Conservation (phyloP, 2,888 invertebrate species). For the Microplitis deprimator region DNA sequence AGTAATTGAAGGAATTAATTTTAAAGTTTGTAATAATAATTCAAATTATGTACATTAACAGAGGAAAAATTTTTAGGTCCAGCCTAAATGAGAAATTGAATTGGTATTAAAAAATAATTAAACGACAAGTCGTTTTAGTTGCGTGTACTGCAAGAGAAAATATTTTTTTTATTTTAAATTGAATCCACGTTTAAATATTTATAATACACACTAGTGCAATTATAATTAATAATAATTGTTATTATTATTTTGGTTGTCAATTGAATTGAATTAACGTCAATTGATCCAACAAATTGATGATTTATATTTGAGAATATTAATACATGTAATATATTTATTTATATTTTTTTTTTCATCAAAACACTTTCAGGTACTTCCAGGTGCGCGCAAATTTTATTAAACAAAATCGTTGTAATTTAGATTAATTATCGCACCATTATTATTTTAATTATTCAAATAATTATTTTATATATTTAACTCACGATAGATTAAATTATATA, state of each 20-base stretch:
- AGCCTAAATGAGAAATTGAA: slow-evolving; percentile 20
- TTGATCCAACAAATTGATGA: background rate
- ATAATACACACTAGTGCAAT: slow-evolving; percentile 30
- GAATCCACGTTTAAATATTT: slow-evolving; percentile 23
- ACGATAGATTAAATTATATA: slow-evolving; percentile 14
- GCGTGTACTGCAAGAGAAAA: slow-evolving; percentile 30
- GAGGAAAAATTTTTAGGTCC: slow-evolving; percentile 27
- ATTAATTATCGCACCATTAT: slow-evolving; percentile 25
- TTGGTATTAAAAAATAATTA: slow-evolving; percentile 11
- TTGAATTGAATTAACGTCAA: no score
- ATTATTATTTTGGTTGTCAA: background rate
- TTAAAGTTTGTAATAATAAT: background rate
- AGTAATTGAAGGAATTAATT: no score
- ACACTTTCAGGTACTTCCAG: slow-evolving; percentile 61
- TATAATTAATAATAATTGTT: background rate
- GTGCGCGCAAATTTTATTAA: slow-evolving; percentile 48
- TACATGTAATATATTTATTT: slow-evolving; percentile 42
- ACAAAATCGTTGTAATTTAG: slow-evolving; percentile 47
- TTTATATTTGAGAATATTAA: slow-evolving; percentile 5
- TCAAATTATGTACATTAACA: background rate
- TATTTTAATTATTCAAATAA: slow-evolving; percentile 39
- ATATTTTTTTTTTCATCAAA: slow-evolving; percentile 45
- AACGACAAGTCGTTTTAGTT: slow-evolving; percentile 28
- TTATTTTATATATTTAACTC: slow-evolving; percentile 12
- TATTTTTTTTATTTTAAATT: slow-evolving; percentile 8